Percentiles rank a stretch among this genome's conserved stretches.
Evolutionary conservation across 2,888 invertebrate species (phyloP).

Genomic region (Leptinotarsa haldemani): DNA sequence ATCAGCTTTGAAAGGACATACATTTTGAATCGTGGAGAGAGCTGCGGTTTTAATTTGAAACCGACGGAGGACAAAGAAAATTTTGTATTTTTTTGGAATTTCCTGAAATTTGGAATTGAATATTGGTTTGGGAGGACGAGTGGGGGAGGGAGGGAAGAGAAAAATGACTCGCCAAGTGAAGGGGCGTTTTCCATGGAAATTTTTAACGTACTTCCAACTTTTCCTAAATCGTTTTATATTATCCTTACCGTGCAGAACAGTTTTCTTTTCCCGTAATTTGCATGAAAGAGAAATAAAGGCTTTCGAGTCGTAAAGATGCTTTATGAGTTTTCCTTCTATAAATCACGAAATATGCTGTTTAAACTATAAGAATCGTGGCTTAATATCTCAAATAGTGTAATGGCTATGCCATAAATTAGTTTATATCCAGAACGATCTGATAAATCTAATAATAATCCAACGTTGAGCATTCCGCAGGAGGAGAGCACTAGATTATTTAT

Average conservation of each 20-base stretch:
- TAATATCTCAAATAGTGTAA: slow-evolving; percentile 36
- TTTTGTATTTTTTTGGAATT: no score
- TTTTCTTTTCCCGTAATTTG: slow-evolving; percentile 19
- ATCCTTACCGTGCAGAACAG: neutral
- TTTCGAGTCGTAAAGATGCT: slow-evolving; percentile 31
- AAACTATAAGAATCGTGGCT: slow-evolving; percentile 35
- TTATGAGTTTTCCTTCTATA: slow-evolving; percentile 33
- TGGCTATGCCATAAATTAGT: slow-evolving; percentile 34
- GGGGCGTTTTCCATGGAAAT: no score
- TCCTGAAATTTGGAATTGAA: no score
- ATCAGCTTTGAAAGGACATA: no score
- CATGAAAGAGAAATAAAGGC: slow-evolving; percentile 36
- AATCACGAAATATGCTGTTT: slow-evolving; percentile 37
- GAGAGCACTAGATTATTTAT: slow-evolving; percentile 27
- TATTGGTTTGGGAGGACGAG: no score
- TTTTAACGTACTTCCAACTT: neutral
- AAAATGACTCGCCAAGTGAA: no score
- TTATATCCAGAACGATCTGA: slow-evolving; percentile 31
- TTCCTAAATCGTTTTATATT: neutral
- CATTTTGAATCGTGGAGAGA: no score
- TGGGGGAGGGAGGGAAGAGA: no score
- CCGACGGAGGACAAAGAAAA: no score
- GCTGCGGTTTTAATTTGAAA: no score
- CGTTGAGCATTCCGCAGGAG: slow-evolving; percentile 21
- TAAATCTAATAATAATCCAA: slow-evolving; percentile 39